Base-by-base conservation (phyloP, 2,888 invertebrate species). In the Hemaris fuciformis region DNA sequence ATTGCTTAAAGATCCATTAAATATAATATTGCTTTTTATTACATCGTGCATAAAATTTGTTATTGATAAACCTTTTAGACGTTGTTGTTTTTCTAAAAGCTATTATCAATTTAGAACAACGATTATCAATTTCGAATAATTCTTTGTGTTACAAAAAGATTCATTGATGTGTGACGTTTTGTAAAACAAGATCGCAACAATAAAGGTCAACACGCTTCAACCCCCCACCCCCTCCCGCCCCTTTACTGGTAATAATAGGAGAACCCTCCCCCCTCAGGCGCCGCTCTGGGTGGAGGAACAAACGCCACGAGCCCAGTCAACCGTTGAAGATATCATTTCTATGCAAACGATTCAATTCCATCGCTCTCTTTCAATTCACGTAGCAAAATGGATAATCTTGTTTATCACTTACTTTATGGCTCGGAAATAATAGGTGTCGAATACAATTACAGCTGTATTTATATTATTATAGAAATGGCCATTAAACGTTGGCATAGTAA, bases 311-410 rank as follows among this genome's bases (percentile, higher is more conserved):
- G 56, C 7, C 53, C 27, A 66, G 34, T 65, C 62, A 61, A 61
- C 61, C 64, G 64, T 61, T 34, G 34, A 60, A 66, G 46, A 53
- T 64, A 68, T 38, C 41, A 62, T 43, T 48, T 60, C 31, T 63
- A 63, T 45, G 56, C 22, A 61, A 63, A 64, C 25, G 34, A 20
- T 20, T 22, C 56, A 27, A 15, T 64, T 61, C 70, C 45, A 62
- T 59, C 48, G 58, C 58, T 31, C 53, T 31, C 27, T n/a, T 53
- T 53, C 53, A 18, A 53, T 27, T 48, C 27, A 18, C 27, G 31
- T 31, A 18, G 18, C 18, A 53, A 53, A 53, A 53, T 53, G 27
- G 10, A 53, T 4, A 31, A 27, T 8, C 48, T 27, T 53, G 53
- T 53, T 53, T 53, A 31, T 27, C 2, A 3, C 13, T 15, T 15